Conservation (phyloP, 2,797 vertebrate species). For the Anabacerthia variegaticeps region DNA sequence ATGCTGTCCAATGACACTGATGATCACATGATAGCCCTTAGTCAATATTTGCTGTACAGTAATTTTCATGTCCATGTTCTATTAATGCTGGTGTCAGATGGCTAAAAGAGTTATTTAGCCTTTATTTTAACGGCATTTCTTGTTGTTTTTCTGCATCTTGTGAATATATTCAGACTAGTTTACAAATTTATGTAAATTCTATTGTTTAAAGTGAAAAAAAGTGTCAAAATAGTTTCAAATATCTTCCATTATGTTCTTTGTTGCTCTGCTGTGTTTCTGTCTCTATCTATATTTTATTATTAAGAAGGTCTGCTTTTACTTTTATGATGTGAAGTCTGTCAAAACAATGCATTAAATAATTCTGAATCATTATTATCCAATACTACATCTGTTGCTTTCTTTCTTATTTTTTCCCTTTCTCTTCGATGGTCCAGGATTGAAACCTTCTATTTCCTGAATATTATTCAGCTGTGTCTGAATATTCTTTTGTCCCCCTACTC, state of each 20-base stretch:
- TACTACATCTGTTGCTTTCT: conserved; percentile 31
- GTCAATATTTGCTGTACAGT: background rate
- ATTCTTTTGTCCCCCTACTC: background rate
- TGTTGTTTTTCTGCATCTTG: conserved; percentile 43
- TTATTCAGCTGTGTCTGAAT: background rate
- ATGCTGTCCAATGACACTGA: background rate
- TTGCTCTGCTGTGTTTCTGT: conserved; percentile 66
- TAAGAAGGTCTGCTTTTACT: conserved; percentile 70
- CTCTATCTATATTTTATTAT: conserved; percentile 73
- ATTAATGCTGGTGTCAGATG: background rate
- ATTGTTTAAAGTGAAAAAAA: conserved; percentile 63
- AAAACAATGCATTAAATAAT: conserved; percentile 79
- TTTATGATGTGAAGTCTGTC: conserved; percentile 74
- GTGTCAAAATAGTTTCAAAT: conserved; percentile 75
- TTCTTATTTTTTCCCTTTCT: background rate
- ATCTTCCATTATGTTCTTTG: conserved; percentile 69
- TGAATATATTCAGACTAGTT: conserved; percentile 59
- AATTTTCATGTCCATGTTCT: background rate
- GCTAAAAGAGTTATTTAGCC: conserved; percentile 1
- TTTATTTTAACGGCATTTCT: conserved; percentile 10
- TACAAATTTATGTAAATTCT: conserved; percentile 64
- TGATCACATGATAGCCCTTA: background rate
- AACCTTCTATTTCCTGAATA: background rate
- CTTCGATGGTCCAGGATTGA: conserved; percentile 37
- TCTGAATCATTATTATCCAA: conserved; percentile 65